Evolutionary conservation across 2,113 vertebrate species (phyloP).

Genomic region (Chaenogobius annularis): DNA sequence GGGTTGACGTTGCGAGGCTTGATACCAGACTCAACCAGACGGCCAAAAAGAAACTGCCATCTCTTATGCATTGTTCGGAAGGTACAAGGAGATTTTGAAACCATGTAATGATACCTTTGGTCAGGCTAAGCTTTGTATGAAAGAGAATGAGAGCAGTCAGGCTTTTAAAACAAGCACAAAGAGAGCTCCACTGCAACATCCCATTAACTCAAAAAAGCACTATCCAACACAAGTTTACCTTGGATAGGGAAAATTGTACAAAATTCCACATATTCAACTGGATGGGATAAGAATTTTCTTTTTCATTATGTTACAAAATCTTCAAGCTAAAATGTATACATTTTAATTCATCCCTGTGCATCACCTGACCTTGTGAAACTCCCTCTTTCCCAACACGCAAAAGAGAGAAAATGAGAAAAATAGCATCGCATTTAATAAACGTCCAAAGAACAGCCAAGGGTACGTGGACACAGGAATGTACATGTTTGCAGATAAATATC

Average conservation of each 20-base stretch:
- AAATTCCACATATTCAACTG: constrained; percentile 16
- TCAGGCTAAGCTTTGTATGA: constrained; percentile 56
- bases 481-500: constrained; percentile 44
- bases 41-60: constrained; percentile 48
- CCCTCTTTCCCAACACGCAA: constrained; percentile 10
- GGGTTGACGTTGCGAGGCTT: constrained; percentile 50
- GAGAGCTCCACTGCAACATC: constrained; percentile 47
- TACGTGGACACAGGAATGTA: constrained; percentile 56
- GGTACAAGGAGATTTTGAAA: constrained; percentile 63
- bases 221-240: constrained; percentile 22
- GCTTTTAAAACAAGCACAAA: constrained; percentile 53
- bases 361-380: constrained; percentile 1
- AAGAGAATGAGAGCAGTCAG: constrained; percentile 59
- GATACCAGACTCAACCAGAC: constrained; percentile 63
- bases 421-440: constrained; percentile 45
- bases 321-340: constrained; percentile 26
- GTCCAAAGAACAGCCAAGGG: constrained; percentile 15
- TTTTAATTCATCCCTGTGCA: constrained; percentile 12
- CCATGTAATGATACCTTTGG: constrained; percentile 66
- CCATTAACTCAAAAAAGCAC: constrained; percentile 50
- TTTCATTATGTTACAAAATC: constrained; percentile 33
- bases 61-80: constrained; percentile 62
- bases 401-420: constrained; percentile 37
- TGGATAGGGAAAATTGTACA: constrained; percentile 7
- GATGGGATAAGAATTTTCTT: constrained; percentile 29